Base-by-base conservation (phyloP, 2,797 vertebrate genomes). In the Macropodus opercularis region DNA sequence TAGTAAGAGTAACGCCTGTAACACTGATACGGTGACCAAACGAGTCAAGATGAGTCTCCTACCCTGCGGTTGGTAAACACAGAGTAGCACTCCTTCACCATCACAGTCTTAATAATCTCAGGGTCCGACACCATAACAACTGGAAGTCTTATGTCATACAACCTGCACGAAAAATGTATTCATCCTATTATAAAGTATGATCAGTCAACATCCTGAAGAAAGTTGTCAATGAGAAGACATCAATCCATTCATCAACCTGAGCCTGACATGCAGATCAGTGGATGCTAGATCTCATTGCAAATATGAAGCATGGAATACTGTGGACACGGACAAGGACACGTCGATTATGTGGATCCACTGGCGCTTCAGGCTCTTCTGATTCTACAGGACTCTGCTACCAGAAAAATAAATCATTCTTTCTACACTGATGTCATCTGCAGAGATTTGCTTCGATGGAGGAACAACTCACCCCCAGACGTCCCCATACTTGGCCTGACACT, bases 11-110 rank as follows among this genome's bases (percentile, higher is more conserved):
- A n/a, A n/a, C n/a, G n/a, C n/a, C n/a, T n/a, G n/a, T n/a, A n/a
- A n/a, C n/a, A n/a, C n/a, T n/a, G n/a, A n/a, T n/a, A n/a, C n/a
- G n/a, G n/a, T n/a, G n/a, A n/a, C n/a, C n/a, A n/a, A n/a, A n/a
- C n/a, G 13, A 6, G 29, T 7, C 17, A 42, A 44, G 5, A 19
- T 1, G 4, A 13, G 14, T 29, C 2, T 62, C 85, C 82, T 63
- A 93, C 92, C 85, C 91, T 89, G 75, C 90, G 90, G 63, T 93
- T 93, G 49, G 92, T 93, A 58, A 93, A 93, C 4, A 8, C 24
- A 4, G 85, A 77, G 83, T 87, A 90, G 76, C 85, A 93, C 38
- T 93, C 92, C 69, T 93, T 93, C 66, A 93, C 88, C 78, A 91
- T 3, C 36, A 93, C 64, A 3, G 61, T 54, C 75, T 93, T 93